Percentiles rank a stretch among this genome's conserved stretches.
Evolutionary conservation across 2,888 invertebrate species (phyloP).

Genomic region (Folsomia manolachei): DNA sequence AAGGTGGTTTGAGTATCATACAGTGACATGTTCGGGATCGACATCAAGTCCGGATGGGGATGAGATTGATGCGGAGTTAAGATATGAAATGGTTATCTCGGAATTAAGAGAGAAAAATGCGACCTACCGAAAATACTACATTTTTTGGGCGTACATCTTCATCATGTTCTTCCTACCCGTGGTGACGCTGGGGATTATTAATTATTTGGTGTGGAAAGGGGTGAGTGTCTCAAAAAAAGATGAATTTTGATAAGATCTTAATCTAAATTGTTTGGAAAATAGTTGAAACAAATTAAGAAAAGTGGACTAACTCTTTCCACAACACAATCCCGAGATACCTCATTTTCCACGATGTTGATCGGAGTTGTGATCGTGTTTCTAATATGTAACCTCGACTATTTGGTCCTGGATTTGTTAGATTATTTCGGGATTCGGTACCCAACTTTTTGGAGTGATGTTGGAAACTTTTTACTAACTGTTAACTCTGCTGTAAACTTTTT

Average conservation of each 20-base stretch:
- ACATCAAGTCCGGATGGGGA: background rate
- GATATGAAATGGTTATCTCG: slow-evolving; percentile 36
- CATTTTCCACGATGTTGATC: slow-evolving; percentile 44
- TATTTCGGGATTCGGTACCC: slow-evolving; percentile 13
- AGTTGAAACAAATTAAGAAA: background rate
- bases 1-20: slow-evolving; percentile 34
- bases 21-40: background rate
- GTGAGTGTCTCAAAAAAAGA: slow-evolving; percentile 34
- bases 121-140: slow-evolving; percentile 39
- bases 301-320: slow-evolving; percentile 3
- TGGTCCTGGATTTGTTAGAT: slow-evolving; percentile 38
- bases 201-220: slow-evolving; percentile 35
- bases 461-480: slow-evolving; percentile 44
- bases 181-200: slow-evolving; percentile 35
- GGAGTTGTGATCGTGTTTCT: slow-evolving; percentile 45
- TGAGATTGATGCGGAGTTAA: background rate
- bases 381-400: slow-evolving; percentile 42
- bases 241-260: no score
- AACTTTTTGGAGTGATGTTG: slow-evolving; percentile 38
- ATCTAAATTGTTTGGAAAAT: background rate
- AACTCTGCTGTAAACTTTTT: slow-evolving; percentile 48
- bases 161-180: slow-evolving; percentile 43
- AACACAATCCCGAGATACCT: slow-evolving; percentile 39
- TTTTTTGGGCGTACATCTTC: slow-evolving; percentile 42
- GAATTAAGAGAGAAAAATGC: slow-evolving; percentile 29